phyloP scores from a whole-genome alignment of 2,113 vertebrate species.

The Xyrauchen texanus region DNA sequence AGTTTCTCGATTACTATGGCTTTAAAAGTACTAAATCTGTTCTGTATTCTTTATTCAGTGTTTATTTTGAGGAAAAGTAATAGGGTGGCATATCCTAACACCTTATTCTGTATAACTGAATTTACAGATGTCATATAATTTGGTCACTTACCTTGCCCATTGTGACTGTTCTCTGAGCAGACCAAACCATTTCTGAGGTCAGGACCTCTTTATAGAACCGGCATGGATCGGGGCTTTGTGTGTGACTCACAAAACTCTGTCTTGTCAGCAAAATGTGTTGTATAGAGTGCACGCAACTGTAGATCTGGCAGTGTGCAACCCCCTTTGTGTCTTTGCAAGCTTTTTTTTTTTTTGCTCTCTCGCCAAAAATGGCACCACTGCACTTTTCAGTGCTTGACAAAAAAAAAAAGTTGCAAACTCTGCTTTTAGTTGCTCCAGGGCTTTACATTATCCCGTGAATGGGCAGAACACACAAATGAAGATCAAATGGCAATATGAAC shows the following conservation, averaged over 20 bases:
- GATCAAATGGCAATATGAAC: too few relatives aligned
- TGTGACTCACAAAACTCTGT: conserved; percentile 65
- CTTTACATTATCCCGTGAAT: conserved; percentile 18
- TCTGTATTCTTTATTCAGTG: too few relatives aligned
- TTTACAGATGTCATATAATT: not conserved
- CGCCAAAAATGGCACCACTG: conserved; percentile 66
- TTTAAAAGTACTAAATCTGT: too few relatives aligned
- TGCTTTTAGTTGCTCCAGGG: not conserved
- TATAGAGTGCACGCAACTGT: conserved; percentile 60
- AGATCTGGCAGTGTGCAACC: conserved; percentile 54
- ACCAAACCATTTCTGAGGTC: conserved; percentile 50
- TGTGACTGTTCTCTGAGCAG: conserved; percentile 62
- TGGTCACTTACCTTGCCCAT: conserved; percentile 74
- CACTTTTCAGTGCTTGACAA: conserved; percentile 66
- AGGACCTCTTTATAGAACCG: conserved; percentile 71
- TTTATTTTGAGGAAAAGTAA: not conserved
- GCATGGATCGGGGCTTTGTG: conserved; percentile 66
- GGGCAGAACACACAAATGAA: not conserved
- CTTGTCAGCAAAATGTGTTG: conserved; percentile 68
- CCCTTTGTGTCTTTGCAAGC: conserved; percentile 68
- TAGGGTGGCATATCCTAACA: not conserved
- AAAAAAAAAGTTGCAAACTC: conserved; percentile 67
- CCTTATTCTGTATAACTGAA: not conserved
- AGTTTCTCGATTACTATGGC: too few relatives aligned
- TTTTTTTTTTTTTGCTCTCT: conserved; percentile 56